These are phyloP conservation scores for Nothoprocta perdicaria DNA, from an alignment of 2,113 vertebrate genomes.

Conservation along the genomic window DNA sequence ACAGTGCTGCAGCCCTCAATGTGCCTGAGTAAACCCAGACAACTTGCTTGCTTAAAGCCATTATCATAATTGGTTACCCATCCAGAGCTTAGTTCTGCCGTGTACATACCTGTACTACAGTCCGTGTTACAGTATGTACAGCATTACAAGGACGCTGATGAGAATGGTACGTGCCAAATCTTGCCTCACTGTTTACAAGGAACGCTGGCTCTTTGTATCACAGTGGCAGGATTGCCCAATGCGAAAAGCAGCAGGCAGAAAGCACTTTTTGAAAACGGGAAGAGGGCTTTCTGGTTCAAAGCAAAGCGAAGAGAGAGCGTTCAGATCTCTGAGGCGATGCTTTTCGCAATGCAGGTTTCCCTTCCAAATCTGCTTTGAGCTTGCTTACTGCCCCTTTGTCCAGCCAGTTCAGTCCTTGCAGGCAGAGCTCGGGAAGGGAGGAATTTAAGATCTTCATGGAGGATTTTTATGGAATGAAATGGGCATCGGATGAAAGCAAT, in stretches of 20 bases:
- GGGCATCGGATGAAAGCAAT: neutral
- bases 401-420: neutral
- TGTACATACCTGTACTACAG: conserved; percentile 37
- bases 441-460: neutral
- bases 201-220: neutral
- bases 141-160: neutral
- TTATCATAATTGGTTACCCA: conserved; percentile 72
- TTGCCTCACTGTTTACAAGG: neutral
- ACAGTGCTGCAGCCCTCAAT: conserved; percentile 71
- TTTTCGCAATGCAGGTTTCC: neutral
- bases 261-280: neutral
- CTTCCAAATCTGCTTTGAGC: neutral
- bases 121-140: conserved; percentile 3
- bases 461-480: neutral
- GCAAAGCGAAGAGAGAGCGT: neutral
- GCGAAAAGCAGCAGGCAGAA: neutral
- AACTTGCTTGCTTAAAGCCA: conserved; percentile 80
- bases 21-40: conserved; percentile 74
- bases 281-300: rapidly evolving
- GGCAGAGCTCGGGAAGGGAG: neutral
- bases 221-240: neutral
- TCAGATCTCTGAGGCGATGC: neutral
- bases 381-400: conserved; percentile 2
- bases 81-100: conserved; percentile 67
- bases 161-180: neutral